Percentiles rank a stretch among this genome's conserved stretches.
These are phyloP conservation scores for Melipona quadrifasciata DNA, from an alignment of 1,140 invertebrate species.

Conservation along the genomic window DNA sequence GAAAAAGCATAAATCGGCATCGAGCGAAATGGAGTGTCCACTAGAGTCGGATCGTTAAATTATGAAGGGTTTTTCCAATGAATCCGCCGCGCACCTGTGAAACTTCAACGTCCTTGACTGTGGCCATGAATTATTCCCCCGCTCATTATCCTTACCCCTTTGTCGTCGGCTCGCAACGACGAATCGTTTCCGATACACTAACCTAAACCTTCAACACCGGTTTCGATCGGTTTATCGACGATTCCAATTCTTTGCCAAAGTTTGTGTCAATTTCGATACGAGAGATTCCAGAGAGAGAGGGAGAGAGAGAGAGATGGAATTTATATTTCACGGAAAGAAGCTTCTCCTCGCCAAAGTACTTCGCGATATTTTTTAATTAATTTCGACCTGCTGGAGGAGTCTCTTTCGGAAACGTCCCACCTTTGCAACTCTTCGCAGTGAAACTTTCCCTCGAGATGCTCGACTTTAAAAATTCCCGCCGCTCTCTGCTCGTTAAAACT, in stretches of 20 bases:
- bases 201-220: slow-evolving; percentile 18
- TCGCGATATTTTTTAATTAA: background rate
- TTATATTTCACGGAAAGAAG: background rate
- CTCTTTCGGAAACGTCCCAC: background rate
- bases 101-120: background rate
- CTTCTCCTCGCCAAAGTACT: background rate
- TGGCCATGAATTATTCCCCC: slow-evolving; percentile 1
- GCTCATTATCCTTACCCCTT: slow-evolving; percentile 2
- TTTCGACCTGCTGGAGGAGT: background rate
- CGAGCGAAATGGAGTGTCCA: background rate
- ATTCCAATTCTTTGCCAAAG: no score
- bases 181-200: slow-evolving; percentile 24
- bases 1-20: background rate
- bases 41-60: slow-evolving; percentile 8
- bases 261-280: background rate
- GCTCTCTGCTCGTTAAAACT: background rate
- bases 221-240: background rate
- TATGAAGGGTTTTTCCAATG: slow-evolving; percentile 1
- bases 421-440: background rate
- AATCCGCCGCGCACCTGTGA: slow-evolving; percentile 7
- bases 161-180: background rate
- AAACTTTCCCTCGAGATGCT: background rate
- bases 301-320: background rate
- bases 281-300: background rate
- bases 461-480: background rate